A percentile compares a stretch with the other conserved stretches of the same genome.
Evolutionary conservation across 2,113 vertebrate genomes (phyloP).

Genomic region (Anhinga rufa): DNA sequence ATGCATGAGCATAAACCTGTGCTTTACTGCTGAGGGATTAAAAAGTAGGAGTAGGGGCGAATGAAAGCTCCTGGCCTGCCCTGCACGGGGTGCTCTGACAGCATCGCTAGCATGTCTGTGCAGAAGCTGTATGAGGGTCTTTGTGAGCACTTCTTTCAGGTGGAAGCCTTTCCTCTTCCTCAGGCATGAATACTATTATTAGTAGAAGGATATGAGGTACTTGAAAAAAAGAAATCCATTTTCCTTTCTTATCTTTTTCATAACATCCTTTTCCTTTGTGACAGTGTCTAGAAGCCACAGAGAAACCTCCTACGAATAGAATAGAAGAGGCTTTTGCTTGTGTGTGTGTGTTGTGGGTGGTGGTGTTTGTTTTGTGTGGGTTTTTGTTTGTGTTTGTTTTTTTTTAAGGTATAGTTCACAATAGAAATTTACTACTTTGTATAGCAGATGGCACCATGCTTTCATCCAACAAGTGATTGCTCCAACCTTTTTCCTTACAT

Average conservation of each 20-base stretch:
- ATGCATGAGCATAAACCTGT: neutral
- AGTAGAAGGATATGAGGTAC: neutral
- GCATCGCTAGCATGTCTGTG: neutral
- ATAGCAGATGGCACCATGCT: neutral
- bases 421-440: neutral
- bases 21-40: neutral
- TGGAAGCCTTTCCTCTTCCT: neutral
- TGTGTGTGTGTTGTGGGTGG: neutral
- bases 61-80: neutral
- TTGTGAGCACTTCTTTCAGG: neutral
- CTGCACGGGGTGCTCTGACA: neutral
- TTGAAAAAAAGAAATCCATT: neutral
- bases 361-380: neutral
- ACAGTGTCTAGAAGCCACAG: neutral
- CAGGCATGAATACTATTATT: neutral
- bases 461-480: neutral
- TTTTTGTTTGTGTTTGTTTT: neutral
- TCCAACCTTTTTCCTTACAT: rapidly evolving
- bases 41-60: neutral
- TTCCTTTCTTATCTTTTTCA: neutral
- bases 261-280: neutral
- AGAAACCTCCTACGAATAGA: neutral
- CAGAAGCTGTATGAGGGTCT: neutral
- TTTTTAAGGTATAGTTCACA: neutral
- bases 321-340: neutral